Evolutionary conservation across 2,888 invertebrate species (phyloP), one percentile per base, ranked within the genome.

Genomic region (Trachelus iudaicus): DNA sequence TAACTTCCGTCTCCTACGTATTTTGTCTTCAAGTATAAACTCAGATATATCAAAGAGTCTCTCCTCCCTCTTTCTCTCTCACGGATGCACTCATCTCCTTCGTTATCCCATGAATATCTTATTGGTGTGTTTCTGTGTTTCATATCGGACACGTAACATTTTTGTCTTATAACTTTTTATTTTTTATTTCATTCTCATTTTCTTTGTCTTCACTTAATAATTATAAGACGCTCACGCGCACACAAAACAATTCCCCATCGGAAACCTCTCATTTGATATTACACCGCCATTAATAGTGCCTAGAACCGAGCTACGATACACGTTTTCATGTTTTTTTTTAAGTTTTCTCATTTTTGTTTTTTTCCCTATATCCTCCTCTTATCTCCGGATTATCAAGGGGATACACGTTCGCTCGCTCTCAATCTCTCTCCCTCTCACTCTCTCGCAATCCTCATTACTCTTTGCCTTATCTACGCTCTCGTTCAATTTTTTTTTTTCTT

Each of bases 381-480:
- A 56, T 56, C 56, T 56, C 56, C 23, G 23, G 56, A 56, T 56
- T 56, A 56, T 23, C 56, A 56, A 56, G 56, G 56, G 23, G 56
- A 56, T 56, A 56, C 23, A 56, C 56, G 56, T 23, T 56, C 23
- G 56, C 56, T 56, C 56, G 23, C 56, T 23, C 56, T 35, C 35
- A 12, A 35, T 35, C 35, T 35, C 35, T 35, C 35, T 35, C 35
- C 35, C 35, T 23, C 56, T 56, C 56, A 23, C 56, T 56, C 56
- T 56, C 56, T 56, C 56, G 9, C 56, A 56, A 40, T 81, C 75
- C 75, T 80, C 79, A 79, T 78, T 82, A 73, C 31, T 75, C 79
- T 78, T 75, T 9, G 69, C 76, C 75, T 40, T 35, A 73, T 77
- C 69, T 75, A 75, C 74, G 75, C 77, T 69, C 76, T 76, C 77